These are phyloP conservation scores for Tetramorium simillimum DNA, from an alignment of 1,140 invertebrate species.

Conservation along the genomic window DNA sequence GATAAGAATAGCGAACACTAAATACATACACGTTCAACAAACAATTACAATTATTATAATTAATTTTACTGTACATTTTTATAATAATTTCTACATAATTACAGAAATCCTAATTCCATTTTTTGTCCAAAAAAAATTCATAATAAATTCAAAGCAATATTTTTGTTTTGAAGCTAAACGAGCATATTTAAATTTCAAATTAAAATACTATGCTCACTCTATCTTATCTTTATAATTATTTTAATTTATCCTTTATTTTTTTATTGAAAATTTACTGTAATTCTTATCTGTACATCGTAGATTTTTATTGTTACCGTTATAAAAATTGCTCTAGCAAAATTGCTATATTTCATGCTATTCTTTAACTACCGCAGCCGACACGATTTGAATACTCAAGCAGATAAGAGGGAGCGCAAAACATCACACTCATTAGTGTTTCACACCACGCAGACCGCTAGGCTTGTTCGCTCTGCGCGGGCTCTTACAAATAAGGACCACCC, in stretches of 20 bases:
- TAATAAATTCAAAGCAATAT: neutral
- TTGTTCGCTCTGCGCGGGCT: neutral
- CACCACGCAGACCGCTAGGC: constrained; percentile 8
- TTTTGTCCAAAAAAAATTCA: neutral
- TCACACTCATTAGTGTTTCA: constrained; percentile 6
- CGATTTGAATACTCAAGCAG: neutral
- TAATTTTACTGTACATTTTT: neutral
- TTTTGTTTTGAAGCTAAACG: neutral
- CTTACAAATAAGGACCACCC: constrained; percentile 63
- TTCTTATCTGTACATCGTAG: neutral
- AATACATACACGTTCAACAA: neutral
- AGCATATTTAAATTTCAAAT: neutral
- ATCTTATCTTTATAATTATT: neutral
- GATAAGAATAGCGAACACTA: neutral
- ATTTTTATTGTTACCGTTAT: neutral
- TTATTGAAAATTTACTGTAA: neutral
- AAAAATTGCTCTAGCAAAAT: constrained; percentile 9
- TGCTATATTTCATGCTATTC: neutral
- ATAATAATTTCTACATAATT: neutral
- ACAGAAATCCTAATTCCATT: neutral
- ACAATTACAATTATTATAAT: neutral
- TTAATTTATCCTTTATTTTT: neutral
- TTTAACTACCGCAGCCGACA: neutral
- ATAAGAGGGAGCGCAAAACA: neutral
- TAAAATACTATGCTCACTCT: neutral